Evolutionary conservation across 2,888 invertebrate genomes (phyloP).

Genomic region (Drosophila incognita): DNA sequence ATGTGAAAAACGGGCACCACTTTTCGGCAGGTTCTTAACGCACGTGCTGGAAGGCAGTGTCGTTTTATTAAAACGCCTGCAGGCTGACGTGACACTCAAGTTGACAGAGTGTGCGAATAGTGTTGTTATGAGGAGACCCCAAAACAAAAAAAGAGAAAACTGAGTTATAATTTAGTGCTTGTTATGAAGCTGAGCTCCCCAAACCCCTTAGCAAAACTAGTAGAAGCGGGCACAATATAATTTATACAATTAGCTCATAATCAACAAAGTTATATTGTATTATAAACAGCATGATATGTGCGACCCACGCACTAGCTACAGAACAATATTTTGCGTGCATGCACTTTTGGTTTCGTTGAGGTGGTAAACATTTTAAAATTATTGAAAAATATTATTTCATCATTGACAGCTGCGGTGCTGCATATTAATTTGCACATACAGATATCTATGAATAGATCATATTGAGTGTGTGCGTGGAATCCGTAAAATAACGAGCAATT

Average conservation of each 20-base stretch:
- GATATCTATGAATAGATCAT: neutral
- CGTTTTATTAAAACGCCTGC: slow-evolving; percentile 47
- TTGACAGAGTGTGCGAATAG: slow-evolving; percentile 13
- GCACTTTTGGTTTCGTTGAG: slow-evolving; percentile 32
- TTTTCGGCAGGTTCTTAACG: slow-evolving; percentile 30
- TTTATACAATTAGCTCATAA: slow-evolving; percentile 47
- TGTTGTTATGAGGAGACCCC: neutral
- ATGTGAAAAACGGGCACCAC: slow-evolving; percentile 21
- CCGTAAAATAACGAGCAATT: slow-evolving; percentile 55
- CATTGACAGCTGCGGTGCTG: slow-evolving; percentile 64
- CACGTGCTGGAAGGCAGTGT: slow-evolving; percentile 25
- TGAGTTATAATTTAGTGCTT: slow-evolving; percentile 10
- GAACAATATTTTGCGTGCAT: slow-evolving; percentile 21
- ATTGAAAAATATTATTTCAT: slow-evolving; percentile 72
- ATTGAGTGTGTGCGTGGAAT: neutral
- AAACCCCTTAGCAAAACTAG: neutral
- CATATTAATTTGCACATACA: slow-evolving; percentile 61
- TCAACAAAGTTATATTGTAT: slow-evolving; percentile 29
- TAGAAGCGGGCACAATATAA: slow-evolving; percentile 4
- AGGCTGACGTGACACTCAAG: slow-evolving; percentile 38
- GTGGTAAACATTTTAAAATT: slow-evolving; percentile 56
- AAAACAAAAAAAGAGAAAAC: neutral
- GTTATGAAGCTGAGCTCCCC: neutral
- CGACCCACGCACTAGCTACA: neutral
- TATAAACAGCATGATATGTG: slow-evolving; percentile 2